Evolutionary conservation across 2,888 invertebrate species (phyloP).

Genomic region (Andrena hattorfiana): DNA sequence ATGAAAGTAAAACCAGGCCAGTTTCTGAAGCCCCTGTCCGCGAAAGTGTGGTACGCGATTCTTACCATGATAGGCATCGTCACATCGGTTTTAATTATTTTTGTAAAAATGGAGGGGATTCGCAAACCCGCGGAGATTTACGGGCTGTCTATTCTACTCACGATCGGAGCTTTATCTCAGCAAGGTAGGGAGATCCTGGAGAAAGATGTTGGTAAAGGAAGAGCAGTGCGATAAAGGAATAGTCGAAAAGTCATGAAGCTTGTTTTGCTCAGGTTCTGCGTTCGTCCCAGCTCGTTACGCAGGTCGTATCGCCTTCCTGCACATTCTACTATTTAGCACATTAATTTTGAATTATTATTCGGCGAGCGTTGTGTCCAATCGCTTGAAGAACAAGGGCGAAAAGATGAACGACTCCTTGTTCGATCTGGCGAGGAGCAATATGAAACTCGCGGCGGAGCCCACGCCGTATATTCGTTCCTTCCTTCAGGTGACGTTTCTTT

Average conservation of each 20-base stretch:
- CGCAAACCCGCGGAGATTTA: slow-evolving; percentile 60
- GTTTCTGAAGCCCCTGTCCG: slow-evolving; percentile 72
- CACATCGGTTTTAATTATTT: slow-evolving; percentile 57
- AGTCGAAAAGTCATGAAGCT: not conserved
- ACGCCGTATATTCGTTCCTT: slow-evolving; percentile 72
- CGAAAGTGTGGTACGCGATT: slow-evolving; percentile 72
- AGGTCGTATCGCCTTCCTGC: slow-evolving; percentile 77
- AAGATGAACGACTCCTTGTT: slow-evolving; percentile 81
- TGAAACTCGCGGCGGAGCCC: slow-evolving; percentile 74
- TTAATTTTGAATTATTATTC: slow-evolving; percentile 80
- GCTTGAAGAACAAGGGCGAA: slow-evolving; percentile 75
- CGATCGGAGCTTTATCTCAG: slow-evolving; percentile 75
- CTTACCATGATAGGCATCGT: slow-evolving; percentile 61
- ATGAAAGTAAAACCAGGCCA: slow-evolving; percentile 68
- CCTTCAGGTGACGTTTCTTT: slow-evolving; percentile 62
- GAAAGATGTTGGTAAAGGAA: not conserved
- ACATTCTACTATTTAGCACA: slow-evolving; percentile 75
- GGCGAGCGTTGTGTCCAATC: slow-evolving; percentile 79
- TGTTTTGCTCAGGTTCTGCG: slow-evolving; percentile 70
- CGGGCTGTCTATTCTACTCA: slow-evolving; percentile 67
- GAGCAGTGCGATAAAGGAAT: not conserved
- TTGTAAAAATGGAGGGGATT: slow-evolving; percentile 69
- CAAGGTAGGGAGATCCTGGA: slow-evolving; percentile 66
- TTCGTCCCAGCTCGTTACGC: slow-evolving; percentile 72
- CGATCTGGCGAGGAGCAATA: slow-evolving; percentile 69